Base-by-base conservation (phyloP, 2,113 vertebrate species). In the Phrynosoma blainvillii region DNA sequence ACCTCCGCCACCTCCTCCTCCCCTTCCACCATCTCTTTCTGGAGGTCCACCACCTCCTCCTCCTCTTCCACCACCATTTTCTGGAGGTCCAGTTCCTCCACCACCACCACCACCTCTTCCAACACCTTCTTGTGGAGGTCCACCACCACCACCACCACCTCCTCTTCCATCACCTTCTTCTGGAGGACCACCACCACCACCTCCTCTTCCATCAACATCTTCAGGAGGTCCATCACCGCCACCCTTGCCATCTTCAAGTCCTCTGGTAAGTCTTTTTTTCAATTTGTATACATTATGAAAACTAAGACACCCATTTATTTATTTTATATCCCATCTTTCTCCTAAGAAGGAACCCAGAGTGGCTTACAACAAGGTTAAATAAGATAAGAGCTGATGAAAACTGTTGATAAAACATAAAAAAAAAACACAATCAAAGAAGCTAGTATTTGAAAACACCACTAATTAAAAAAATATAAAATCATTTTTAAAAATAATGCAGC, bases 241-340 rank as follows among this genome's bases (percentile, higher is more conserved):
- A 71, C 68, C 25, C 8, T 23, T 65, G n/a, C 88, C 88, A 85
- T 75, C 89, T 78, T 77, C 89, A 73, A 81, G 70, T 0, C 90
- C 95, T 18, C 94, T 54, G 97, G 97, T 97, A 97, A 97, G 97
- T 84, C 1, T 85, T 86, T 73, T 88, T 91, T 90, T 82, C 25
- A 27, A 56, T 91, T 68, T 83, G 0, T 27, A 79, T 87, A 42
- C n/a, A 81, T 21, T 68, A 42, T 36, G 62, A 66, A 82, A 42
- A 77, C 32, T 65, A 82, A n/a, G 32, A 25, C 8, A 70, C 9
- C 16, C 32, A 27, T 66, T 68, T 32, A 74, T 30, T 23, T 62
- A 18, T 62, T 16, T 62, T 62, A 62, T 16, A 62, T 62, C 59
- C 59, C 59, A 18, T 18, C 59, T 18, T 62, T 62, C 12, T 62